Conservation (phyloP, 2,113 vertebrate genomes). For the Castor canadensis region DNA sequence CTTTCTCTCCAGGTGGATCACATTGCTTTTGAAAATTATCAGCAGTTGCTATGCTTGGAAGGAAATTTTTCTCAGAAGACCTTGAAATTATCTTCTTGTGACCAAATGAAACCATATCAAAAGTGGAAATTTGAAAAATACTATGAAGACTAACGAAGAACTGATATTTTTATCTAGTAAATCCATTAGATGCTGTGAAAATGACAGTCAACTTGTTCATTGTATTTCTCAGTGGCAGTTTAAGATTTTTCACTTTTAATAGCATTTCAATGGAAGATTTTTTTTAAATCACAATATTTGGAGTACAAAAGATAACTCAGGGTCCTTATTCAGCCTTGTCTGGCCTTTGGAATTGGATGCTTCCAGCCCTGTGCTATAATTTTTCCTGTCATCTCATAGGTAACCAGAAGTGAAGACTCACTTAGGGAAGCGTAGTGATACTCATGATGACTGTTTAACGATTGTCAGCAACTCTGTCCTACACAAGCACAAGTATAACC, state of each 20-base stretch:
- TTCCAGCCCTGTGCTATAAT: not conserved
- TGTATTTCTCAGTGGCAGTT: not conserved
- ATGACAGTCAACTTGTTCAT: not conserved
- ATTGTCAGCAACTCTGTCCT: not conserved
- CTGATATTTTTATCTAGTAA: not conserved
- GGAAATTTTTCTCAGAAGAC: slow-evolving; percentile 71
- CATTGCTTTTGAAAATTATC: slow-evolving; percentile 85
- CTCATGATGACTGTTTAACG: not conserved
- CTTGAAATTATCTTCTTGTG: slow-evolving; percentile 83
- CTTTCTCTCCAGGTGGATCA: slow-evolving; percentile 86
- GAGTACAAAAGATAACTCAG: not conserved
- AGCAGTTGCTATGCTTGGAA: slow-evolving; percentile 87
- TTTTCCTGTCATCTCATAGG: not conserved
- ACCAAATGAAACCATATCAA: slow-evolving; percentile 84
- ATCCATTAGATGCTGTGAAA: not conserved
- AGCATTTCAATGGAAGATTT: not conserved
- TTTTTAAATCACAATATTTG: slow-evolving; percentile 47
- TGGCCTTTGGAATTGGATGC: not conserved
- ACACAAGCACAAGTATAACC: not conserved
- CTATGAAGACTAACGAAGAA: slow-evolving; percentile 80
- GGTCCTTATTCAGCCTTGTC: not conserved
- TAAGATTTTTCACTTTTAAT: not conserved
- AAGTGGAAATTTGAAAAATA: slow-evolving; percentile 95
- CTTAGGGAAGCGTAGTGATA: not conserved
- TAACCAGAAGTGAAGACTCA: not conserved